Evolutionary conservation across 2,113 vertebrate species (phyloP).

Genomic region (Felis chaus): DNA sequence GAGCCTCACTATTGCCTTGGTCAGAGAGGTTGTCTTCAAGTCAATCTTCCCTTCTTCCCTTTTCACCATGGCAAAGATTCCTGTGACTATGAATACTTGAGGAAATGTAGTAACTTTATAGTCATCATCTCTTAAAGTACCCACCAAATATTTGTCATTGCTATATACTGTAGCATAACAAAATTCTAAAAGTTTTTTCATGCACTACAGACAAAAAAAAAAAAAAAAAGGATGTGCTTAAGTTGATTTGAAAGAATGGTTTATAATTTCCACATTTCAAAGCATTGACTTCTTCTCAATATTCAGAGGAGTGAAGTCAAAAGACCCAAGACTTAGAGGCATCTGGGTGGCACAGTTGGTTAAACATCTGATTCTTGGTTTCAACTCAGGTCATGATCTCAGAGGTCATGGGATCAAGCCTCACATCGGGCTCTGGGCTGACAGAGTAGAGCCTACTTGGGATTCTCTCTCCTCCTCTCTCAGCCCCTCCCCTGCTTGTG

Average conservation of each 20-base stretch:
- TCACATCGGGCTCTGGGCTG: no score
- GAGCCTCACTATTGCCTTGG: background rate
- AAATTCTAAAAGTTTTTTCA: background rate
- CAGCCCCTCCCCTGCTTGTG: no score
- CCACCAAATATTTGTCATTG: background rate
- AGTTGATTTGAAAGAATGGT: background rate
- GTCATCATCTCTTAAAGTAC: background rate
- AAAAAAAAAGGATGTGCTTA: background rate
- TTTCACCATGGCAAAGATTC: background rate
- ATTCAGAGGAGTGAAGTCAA: background rate
- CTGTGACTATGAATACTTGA: background rate
- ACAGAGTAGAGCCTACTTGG: no score
- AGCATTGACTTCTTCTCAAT: background rate
- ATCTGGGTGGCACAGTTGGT: no score
- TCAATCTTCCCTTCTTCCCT: background rate
- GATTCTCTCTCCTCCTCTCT: no score
- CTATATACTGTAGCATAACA: background rate
- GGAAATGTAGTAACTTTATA: background rate
- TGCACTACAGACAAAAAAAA: background rate
- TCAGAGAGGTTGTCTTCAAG: background rate
- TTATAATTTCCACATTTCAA: background rate
- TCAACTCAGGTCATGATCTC: no score
- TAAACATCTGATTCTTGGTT: no score
- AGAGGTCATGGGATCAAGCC: no score
- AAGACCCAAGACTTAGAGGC: background rate